phyloP scores from a whole-genome alignment of 1,140 invertebrate species.

The Bombus huntii region DNA sequence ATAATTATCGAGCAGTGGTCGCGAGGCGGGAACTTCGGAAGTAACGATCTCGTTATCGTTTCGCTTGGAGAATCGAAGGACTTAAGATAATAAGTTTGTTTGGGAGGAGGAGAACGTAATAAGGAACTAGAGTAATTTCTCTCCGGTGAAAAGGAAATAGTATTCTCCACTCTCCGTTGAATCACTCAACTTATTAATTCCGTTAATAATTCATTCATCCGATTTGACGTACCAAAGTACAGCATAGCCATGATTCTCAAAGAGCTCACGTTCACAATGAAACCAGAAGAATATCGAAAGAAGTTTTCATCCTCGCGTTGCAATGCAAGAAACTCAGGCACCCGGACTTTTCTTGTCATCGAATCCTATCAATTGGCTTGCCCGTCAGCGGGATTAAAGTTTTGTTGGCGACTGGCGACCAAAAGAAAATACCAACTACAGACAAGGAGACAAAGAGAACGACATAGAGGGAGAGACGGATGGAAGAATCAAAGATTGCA shows the following conservation, averaged over 20 bases:
- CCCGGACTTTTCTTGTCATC: neutral
- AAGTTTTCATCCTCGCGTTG: slow-evolving; percentile 33
- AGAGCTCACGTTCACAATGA: slow-evolving; percentile 15
- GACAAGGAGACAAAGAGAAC: too few relatives aligned
- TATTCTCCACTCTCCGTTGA: slow-evolving; percentile 38
- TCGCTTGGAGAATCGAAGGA: slow-evolving; percentile 62
- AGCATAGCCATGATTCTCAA: slow-evolving; percentile 46
- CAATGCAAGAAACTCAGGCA: neutral
- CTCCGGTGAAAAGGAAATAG: slow-evolving; percentile 57
- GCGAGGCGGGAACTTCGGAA: slow-evolving; percentile 63
- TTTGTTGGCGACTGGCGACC: neutral
- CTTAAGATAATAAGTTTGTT: slow-evolving; percentile 69
- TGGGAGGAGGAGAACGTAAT: slow-evolving; percentile 59
- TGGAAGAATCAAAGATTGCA: neutral
- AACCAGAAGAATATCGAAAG: slow-evolving; percentile 2
- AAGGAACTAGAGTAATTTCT: slow-evolving; percentile 59
- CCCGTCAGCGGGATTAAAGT: neutral
- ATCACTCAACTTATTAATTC: slow-evolving; percentile 69
- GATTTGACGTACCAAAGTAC: slow-evolving; percentile 56
- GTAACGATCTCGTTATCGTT: slow-evolving; percentile 70
- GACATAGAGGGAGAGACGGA: neutral
- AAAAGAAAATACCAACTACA: neutral
- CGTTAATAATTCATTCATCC: slow-evolving; percentile 68
- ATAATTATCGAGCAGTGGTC: slow-evolving; percentile 56
- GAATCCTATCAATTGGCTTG: neutral